phyloP scores from a whole-genome alignment of 2,113 vertebrate species.

The Calidris pugnax region DNA sequence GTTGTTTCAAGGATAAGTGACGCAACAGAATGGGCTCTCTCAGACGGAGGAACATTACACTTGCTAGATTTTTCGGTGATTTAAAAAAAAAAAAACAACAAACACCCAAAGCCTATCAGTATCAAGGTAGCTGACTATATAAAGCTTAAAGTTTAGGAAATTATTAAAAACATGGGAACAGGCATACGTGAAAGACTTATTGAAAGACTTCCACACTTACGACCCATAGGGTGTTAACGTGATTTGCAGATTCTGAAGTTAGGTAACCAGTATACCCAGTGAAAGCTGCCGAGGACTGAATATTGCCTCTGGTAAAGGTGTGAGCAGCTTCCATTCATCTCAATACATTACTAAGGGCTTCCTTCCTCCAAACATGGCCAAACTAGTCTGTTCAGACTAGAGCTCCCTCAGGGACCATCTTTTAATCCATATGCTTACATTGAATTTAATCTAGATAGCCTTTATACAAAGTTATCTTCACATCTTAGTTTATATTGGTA shows the following conservation, averaged over 20 bases:
- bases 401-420: not conserved
- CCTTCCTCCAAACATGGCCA: not conserved
- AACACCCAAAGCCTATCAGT: not conserved
- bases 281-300: not conserved
- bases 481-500: not conserved
- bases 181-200: not conserved
- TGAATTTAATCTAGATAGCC: not conserved
- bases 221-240: not conserved
- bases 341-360: not conserved
- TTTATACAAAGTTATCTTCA: not conserved
- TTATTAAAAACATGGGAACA: not conserved
- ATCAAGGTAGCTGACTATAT: not conserved
- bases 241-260: not conserved
- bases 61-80: not conserved
- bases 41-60: not conserved
- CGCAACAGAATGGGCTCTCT: not conserved
- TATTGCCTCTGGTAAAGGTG: constrained; percentile 9
- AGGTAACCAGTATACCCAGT: not conserved
- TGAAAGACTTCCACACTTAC: not conserved
- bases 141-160: not conserved
- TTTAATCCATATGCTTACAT: not conserved
- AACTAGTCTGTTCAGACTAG: not conserved
- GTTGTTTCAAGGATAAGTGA: not conserved
- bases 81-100: not conserved
- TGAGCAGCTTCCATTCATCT: not conserved